Evolutionary conservation across 2,888 invertebrate species (phyloP).

Genomic region (Cheilosia vernalis): DNA sequence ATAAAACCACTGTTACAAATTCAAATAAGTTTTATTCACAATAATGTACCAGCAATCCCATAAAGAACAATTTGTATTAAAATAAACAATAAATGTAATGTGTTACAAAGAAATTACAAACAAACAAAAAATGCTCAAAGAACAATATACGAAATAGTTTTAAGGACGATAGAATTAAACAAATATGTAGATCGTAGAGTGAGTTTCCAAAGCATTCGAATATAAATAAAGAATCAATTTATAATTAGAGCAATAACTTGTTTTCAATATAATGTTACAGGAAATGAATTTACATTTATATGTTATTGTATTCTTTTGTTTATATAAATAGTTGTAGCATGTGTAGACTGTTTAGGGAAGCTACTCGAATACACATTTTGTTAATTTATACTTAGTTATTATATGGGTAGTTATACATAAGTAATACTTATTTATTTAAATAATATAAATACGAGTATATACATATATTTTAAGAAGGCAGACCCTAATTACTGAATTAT

Average conservation of each 20-base stretch:
- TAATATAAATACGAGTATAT: constrained; percentile 54
- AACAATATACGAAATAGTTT: constrained; percentile 33
- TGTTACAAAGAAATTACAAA: constrained; percentile 2
- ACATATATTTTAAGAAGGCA: constrained; percentile 55
- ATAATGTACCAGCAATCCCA: constrained; percentile 13
- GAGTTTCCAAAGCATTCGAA: constrained; percentile 22
- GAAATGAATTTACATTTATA: constrained; percentile 5
- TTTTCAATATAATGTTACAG: neutral
- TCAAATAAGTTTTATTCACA: neutral
- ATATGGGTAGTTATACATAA: constrained; percentile 10
- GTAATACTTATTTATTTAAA: constrained; percentile 50
- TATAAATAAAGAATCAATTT: neutral
- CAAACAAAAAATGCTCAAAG: constrained; percentile 20
- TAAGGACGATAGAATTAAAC: constrained; percentile 18
- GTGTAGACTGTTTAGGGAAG: constrained; percentile 58
- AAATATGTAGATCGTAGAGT: constrained; percentile 14
- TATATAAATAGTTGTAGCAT: constrained; percentile 21
- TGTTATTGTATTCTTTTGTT: neutral
- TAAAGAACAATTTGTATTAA: neutral
- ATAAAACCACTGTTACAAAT: neutral
- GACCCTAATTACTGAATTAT: constrained; percentile 52
- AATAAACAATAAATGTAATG: neutral
- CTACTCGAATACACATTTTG: constrained; percentile 30
- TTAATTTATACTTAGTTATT: constrained; percentile 16
- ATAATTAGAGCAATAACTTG: neutral